Evolutionary conservation across 2,888 invertebrate species (phyloP).

Genomic region (Oscheius onirici): DNA sequence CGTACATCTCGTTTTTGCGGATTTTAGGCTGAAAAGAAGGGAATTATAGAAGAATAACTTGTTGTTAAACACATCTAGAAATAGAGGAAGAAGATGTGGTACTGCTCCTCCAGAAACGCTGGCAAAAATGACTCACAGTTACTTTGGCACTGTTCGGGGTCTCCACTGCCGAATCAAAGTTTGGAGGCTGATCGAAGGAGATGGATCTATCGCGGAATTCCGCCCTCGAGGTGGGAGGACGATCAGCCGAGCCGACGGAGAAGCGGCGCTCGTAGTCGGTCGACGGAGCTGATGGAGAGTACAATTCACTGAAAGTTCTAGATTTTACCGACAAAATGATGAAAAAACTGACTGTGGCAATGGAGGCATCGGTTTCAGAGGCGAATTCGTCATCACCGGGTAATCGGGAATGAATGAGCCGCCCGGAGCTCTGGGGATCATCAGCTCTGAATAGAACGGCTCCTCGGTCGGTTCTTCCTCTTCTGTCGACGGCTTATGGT

Average conservation of each 20-base stretch:
- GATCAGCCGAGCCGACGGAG: slow-evolving; percentile 1
- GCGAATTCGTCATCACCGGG: neutral
- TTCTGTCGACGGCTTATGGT: slow-evolving; percentile 36
- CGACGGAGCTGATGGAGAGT: slow-evolving; percentile 1
- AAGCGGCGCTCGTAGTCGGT: neutral
- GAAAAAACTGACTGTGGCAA: neutral
- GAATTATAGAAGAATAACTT: too few species aligned
- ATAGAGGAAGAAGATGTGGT: too few species aligned
- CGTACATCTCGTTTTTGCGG: too few species aligned
- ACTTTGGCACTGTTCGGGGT: too few species aligned
- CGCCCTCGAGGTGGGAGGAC: neutral
- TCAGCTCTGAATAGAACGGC: neutral
- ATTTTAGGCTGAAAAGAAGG: too few species aligned
- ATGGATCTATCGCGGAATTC: neutral
- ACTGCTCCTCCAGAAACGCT: too few species aligned
- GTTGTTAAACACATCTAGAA: too few species aligned
- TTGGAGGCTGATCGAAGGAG: too few species aligned
- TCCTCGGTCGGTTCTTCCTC: slow-evolving; percentile 75
- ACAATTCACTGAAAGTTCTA: neutral
- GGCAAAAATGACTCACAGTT: too few species aligned
- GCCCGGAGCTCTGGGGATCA: neutral
- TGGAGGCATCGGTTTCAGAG: neutral
- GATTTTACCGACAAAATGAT: too few species aligned
- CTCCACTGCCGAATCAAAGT: too few species aligned
- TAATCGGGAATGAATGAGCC: slow-evolving; percentile 5